Percentiles rank a stretch among this genome's conserved stretches.
Evolutionary conservation across 23 tunicate species (phyloP).

Genomic region (Trididemnum miniatum): DNA sequence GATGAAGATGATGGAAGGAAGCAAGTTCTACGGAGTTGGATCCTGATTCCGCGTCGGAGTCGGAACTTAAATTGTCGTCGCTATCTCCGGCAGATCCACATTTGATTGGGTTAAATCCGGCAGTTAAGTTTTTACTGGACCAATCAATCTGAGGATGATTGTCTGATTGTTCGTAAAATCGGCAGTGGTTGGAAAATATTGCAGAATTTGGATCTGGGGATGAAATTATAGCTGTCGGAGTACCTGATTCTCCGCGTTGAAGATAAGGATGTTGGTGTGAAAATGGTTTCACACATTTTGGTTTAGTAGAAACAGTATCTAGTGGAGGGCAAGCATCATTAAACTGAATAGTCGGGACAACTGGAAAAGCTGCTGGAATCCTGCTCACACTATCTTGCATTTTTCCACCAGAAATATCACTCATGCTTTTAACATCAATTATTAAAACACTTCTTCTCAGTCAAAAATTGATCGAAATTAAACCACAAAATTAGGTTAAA

Average conservation of each 20-base stretch:
- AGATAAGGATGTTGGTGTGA: not conserved
- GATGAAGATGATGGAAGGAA: not conserved
- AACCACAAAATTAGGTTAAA: no score
- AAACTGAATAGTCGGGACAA: conserved; percentile 51
- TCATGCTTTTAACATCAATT: not conserved
- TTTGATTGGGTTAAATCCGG: conserved; percentile 8
- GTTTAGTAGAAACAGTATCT: not conserved
- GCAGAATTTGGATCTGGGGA: not conserved
- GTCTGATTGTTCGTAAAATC: not conserved
- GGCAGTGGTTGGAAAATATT: not conserved
- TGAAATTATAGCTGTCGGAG: conserved; percentile 23
- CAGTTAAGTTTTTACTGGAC: not conserved
- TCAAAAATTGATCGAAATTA: no score
- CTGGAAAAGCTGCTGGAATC: conserved; percentile 19
- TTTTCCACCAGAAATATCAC: conserved; percentile 7
- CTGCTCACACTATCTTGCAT: conserved; percentile 12
- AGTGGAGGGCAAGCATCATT: conserved; percentile 4
- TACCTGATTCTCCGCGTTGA: not conserved
- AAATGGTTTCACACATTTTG: not conserved
- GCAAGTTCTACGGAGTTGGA: not conserved
- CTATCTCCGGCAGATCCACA: conserved; percentile 33
- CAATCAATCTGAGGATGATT: not conserved
- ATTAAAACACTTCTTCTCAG: not conserved
- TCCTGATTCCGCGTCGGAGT: not conserved
- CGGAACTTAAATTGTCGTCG: conserved; percentile 10